Conservation (phyloP, 2,888 invertebrate genomes). For the Serrognathus titanus region DNA sequence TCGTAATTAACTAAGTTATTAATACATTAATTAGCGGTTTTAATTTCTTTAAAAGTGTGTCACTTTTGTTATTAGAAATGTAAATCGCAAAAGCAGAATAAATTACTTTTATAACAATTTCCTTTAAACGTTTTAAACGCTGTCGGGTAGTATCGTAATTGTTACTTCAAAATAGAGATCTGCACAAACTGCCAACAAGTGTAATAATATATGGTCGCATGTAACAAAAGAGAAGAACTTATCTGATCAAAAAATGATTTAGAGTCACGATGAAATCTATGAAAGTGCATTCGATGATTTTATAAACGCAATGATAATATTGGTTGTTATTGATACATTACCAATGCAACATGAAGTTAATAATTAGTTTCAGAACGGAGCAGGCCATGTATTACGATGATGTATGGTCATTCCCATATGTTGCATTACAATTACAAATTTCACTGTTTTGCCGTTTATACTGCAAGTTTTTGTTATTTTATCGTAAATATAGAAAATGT, state of each 20-base stretch:
- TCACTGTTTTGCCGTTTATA: slow-evolving; percentile 18
- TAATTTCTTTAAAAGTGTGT: too few relatives aligned
- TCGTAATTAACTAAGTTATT: too few relatives aligned
- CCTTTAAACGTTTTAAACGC: too few relatives aligned
- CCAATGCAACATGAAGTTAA: slow-evolving; percentile 29
- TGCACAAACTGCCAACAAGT: background rate
- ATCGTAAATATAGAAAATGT: slow-evolving; percentile 16
- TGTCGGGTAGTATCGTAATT: too few relatives aligned
- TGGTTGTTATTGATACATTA: slow-evolving; percentile 31
- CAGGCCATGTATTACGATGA: slow-evolving; percentile 25
- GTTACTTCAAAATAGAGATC: too few relatives aligned
- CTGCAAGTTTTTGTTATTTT: slow-evolving; percentile 18
- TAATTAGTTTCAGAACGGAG: slow-evolving; percentile 28
- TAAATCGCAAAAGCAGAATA: too few relatives aligned
- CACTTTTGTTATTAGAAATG: too few relatives aligned
- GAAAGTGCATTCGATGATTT: slow-evolving; percentile 16
- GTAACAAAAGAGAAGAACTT: slow-evolving; percentile 13
- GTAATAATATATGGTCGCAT: slow-evolving; percentile 12
- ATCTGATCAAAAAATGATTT: slow-evolving; percentile 22
- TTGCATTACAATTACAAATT: slow-evolving; percentile 28
- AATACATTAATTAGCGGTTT: too few relatives aligned
- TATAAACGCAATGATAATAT: slow-evolving; percentile 27
- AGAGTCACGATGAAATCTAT: slow-evolving; percentile 20
- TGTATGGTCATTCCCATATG: slow-evolving; percentile 23
- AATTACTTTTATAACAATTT: too few relatives aligned